Evolutionary conservation across 1,140 invertebrate genomes (phyloP), one percentile per base, ranked within the genome.

Genomic region (Leucophenga varia): DNA sequence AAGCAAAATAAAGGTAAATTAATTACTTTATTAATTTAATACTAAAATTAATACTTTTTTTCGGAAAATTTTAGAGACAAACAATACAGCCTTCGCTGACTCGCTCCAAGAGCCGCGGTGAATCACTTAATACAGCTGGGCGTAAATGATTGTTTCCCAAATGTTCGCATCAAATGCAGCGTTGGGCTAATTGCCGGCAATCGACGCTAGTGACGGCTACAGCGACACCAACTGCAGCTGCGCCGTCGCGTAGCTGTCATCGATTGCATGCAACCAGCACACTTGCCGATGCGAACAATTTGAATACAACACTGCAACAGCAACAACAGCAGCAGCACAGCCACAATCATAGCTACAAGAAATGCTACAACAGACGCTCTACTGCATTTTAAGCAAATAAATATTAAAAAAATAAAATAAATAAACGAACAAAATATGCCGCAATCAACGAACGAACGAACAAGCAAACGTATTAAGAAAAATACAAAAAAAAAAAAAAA

Each of bases 31-130:
- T 43, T 18, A 16, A 46, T 45, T 17, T 43, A 20, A 13, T 21
- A 3, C 25, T 19, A 36, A 36, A 31, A 12, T 25, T 1, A 16
- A 12, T 22, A 21, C 36, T 20, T 25, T 14, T 13, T n/a, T 44
- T 20, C 16, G 2, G 5, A 2, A 36, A 13, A 8, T 22, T 49
- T 13, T 31, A 67, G 63, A 67, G 30, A 67, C 14, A 32, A 32
- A 32, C 8, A 32, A 60, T 64, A 59, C 28, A 35, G 49, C 42
- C 42, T n/a, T 54, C 61, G 13, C 58, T 73, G 56, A 57, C 69
- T 22, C 71, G 71, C 59, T 84, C 84, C 30, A 78, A 82, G 64
- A 87, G 85, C 74, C 80, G 85, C 65, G 83, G 84, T 49, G 85
- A 86, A 64, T 82, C 84, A 49, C 78, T 87, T 55, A 85, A 85